These are phyloP conservation scores for Drosophila longiperda DNA, from an alignment of 2,888 invertebrate genomes.

Conservation along the genomic window DNA sequence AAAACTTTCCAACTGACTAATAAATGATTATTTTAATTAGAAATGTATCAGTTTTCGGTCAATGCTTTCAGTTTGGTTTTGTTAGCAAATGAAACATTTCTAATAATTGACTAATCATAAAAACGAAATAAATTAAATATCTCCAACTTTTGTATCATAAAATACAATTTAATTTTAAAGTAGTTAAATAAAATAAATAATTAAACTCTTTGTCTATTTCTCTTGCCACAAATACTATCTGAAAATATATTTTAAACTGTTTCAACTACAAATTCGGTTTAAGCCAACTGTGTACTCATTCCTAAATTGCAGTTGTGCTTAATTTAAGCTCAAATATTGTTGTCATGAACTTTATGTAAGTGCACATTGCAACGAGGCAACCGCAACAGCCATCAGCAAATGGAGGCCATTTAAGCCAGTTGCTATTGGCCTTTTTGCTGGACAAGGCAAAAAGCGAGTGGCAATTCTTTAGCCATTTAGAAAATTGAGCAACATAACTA, in stretches of 20 bases:
- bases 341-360: constrained; percentile 3
- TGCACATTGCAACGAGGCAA: constrained; percentile 26
- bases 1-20: constrained; percentile 13
- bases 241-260: constrained; percentile 4
- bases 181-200: neutral
- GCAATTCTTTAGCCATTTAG: constrained; percentile 55
- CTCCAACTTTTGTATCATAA: neutral
- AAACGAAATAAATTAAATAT: neutral
- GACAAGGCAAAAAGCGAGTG: constrained; percentile 21
- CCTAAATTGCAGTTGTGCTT: constrained; percentile 8
- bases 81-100: neutral
- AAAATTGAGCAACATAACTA: constrained; percentile 59
- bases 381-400: constrained; percentile 41
- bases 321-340: constrained; percentile 18
- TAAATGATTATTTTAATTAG: constrained; percentile 5
- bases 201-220: neutral
- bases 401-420: constrained; percentile 42
- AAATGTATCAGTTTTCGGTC: neutral
- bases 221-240: constrained; percentile 2
- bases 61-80: neutral
- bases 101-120: neutral
- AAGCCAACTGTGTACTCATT: constrained; percentile 4
- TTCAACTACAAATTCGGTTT: constrained; percentile 8
- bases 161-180: neutral
- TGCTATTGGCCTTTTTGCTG: constrained; percentile 2